Base-by-base conservation (phyloP, 2,888 invertebrate species). In the Orchesella flavescens region DNA sequence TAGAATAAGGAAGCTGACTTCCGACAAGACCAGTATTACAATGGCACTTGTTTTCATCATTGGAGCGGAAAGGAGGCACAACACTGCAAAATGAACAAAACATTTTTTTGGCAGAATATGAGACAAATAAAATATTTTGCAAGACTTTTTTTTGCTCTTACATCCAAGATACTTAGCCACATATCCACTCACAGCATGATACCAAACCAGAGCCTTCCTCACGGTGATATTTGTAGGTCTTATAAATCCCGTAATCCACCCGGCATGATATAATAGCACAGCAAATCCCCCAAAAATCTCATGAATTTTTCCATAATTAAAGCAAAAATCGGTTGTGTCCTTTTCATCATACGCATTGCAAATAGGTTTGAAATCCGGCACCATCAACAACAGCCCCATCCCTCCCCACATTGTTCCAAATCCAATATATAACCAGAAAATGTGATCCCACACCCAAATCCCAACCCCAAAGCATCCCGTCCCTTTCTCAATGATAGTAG, bases 401-500 rank as follows among this genome's bases (percentile, higher is more conserved):
- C 15, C 55, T 57, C 21, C 9, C 43, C 34, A 44, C 19, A 76
- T 55, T 7, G 57, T 12, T 12, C 12, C 15, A 17, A 57, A 12
- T 17, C 17, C 49, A 19, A 68, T 10, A 21, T 76, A 76, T 7
- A 24, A 23, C 19, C 10, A 68, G 3, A 57, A n/a, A 7, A 76
- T 21, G 44, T 76, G 76, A 10, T 21, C 53, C 76, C 76, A 76
- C 4, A 76, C 4, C 76, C 76, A 76, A 7, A 43, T 43, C 12
- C 76, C 76, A 1, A 66, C 57, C 3, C 34, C 23, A 68, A 76
- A 66, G 23, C 76, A 76, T 0, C 75, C 75, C 13, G 43, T 43
- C n/a, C 55, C 61, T 46, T 74, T 76, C 13, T 68, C 57, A 5
- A 49, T 65, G n/a, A 66, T 17, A 17, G 66, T 17, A 1, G 55